Base-by-base conservation (phyloP, 2,113 vertebrate genomes). In the Bujurquina vittata region DNA sequence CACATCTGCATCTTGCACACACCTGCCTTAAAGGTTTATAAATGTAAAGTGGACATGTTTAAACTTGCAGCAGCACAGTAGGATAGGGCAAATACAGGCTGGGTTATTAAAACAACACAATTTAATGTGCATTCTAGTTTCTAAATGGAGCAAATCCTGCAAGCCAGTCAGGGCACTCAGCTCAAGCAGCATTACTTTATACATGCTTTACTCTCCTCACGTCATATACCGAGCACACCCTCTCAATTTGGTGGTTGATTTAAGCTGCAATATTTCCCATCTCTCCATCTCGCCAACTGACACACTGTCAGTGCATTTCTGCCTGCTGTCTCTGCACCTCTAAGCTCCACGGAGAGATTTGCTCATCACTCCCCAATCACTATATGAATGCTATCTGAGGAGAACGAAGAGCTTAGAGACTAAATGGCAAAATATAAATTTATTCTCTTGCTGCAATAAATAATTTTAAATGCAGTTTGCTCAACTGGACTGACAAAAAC, bases 1-100 rank as follows among this genome's bases (percentile, higher is more conserved):
- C 61, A 35, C 63, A 83, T 80, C 75, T 81, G 77, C 65, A 75
- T 83, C 11, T 37, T 60, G 56, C 22, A 65, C 15, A 85, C 59
- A 79, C 63, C 35, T 59, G 52, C 84, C 83, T 72, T 37, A 20
- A 35, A 23, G 56, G 80, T 75, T 81, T 79, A 52, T 23, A 59
- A 79, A 73, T 67, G 18, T 43, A 57, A 77, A 75, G 37, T 4
- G 57, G 69, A 72, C 23, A 58, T 14, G 77, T 26, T 29, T 2
- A 61, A 77, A 35, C 80, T 17, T n/a, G 35, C 12, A 75, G 65
- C 46, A 60, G 15, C 29, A 43, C 9, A 33, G 11, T 10, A 46
- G 10, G 31, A 17, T 23, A 59, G 29, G 10, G 11, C 3, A 54
- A 52, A 73, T 43, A 10, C 20, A 17, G 37, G 18, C 31, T 54